phyloP scores from a whole-genome alignment of 2,113 vertebrate genomes.

The Anolis carolinensis region DNA sequence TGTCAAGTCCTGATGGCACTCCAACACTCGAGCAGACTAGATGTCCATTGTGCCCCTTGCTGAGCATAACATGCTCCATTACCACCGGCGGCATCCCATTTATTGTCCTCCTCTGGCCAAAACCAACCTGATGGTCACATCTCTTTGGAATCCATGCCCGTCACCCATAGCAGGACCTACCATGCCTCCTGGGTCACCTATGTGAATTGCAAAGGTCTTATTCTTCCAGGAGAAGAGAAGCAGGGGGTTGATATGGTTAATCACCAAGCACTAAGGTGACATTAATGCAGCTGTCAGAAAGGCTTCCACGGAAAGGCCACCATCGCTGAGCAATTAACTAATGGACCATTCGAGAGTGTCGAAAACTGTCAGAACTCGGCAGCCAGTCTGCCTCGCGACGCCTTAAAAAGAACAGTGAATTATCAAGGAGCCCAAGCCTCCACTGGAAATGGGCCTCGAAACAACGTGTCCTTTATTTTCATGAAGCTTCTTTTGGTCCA shows the following conservation, averaged over 20 bases:
- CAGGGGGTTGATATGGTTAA: slow-evolving; percentile 50
- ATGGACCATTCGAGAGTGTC: slow-evolving; percentile 62
- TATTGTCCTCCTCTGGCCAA: neutral
- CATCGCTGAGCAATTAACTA: slow-evolving; percentile 71
- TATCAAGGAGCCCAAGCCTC: slow-evolving; percentile 28
- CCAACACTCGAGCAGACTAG: neutral
- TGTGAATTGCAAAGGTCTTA: slow-evolving; percentile 38
- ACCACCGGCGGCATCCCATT: neutral
- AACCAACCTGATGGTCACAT: neutral
- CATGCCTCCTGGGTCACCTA: neutral
- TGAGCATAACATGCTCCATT: neutral
- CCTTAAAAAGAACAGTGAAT: slow-evolving; percentile 59
- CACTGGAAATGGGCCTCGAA: slow-evolving; percentile 43
- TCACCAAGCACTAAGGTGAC: slow-evolving; percentile 42
- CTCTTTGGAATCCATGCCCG: neutral
- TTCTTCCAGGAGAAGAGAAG: slow-evolving; percentile 30
- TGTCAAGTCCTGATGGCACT: too few relatives aligned
- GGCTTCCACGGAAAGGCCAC: slow-evolving; percentile 48
- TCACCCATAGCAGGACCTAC: neutral
- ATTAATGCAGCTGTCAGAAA: slow-evolving; percentile 47
- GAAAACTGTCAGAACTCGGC: slow-evolving; percentile 45
- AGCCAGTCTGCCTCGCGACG: slow-evolving; percentile 37
- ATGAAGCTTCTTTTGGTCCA: neutral
- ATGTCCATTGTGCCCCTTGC: neutral
- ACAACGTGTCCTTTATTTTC: slow-evolving; percentile 8